phyloP scores from a whole-genome alignment of 2,888 invertebrate genomes.

The Protophormia terraenovae region DNA sequence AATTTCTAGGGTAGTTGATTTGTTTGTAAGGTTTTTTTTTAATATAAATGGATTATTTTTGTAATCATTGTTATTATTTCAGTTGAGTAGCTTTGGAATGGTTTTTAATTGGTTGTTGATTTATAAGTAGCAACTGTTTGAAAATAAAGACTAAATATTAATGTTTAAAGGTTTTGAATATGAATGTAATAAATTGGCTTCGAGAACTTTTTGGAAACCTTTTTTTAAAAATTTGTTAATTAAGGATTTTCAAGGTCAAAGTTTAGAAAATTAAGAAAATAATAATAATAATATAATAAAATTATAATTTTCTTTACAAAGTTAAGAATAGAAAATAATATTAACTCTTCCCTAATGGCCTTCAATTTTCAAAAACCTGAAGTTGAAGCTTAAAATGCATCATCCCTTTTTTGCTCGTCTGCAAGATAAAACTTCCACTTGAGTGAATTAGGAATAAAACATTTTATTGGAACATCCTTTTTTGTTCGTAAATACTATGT shows the following conservation, averaged over 20 bases:
- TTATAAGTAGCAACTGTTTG: background rate
- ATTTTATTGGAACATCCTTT: background rate
- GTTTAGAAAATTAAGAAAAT: no score
- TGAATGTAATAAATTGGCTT: no score
- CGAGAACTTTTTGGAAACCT: no score
- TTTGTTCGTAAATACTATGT: background rate
- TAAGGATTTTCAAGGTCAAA: no score
- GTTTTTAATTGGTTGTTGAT: background rate
- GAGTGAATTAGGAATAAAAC: background rate
- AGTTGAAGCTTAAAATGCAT: background rate
- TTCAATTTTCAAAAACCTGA: no score
- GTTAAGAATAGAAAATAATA: no score
- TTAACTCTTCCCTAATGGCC: no score
- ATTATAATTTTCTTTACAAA: no score
- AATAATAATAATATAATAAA: background rate
- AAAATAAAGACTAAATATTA: no score
- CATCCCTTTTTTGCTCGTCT: slow-evolving; percentile 19
- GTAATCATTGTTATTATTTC: slow-evolving; percentile 35
- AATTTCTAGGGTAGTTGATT: background rate
- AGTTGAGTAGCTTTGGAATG: slow-evolving; percentile 15
- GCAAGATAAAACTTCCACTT: slow-evolving; percentile 15
- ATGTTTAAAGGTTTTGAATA: no score
- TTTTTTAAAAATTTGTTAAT: no score
- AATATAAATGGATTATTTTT: slow-evolving; percentile 23
- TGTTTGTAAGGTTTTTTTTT: background rate